Conservation (phyloP, 2,888 invertebrate species). For the Watsonalla cultraria region DNA sequence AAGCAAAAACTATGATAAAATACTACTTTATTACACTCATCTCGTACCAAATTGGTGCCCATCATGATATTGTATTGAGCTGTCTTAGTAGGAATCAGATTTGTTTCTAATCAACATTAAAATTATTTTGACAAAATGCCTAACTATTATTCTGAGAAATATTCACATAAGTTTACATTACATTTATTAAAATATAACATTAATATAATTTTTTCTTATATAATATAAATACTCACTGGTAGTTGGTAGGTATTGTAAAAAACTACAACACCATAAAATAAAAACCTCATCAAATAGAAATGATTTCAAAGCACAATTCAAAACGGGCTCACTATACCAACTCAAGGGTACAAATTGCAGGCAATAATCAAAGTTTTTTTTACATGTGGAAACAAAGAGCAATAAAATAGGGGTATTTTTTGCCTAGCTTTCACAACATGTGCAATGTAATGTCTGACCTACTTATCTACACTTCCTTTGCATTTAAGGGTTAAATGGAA, state of each 20-base stretch:
- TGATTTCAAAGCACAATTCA: conserved; percentile 33
- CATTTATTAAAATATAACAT: no score
- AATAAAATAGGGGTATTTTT: conserved; percentile 65
- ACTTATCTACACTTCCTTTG: conserved; percentile 74
- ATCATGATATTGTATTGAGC: neutral
- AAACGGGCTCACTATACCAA: conserved; percentile 27
- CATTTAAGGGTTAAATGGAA: conserved; percentile 69
- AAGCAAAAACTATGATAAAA: conserved; percentile 63
- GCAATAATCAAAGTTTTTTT: conserved; percentile 71
- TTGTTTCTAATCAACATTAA: no score
- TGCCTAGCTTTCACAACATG: conserved; percentile 74
- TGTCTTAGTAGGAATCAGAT: neutral
- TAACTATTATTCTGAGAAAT: no score
- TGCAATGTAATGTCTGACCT: conserved; percentile 74
- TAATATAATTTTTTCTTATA: no score
- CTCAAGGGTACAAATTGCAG: conserved; percentile 71
- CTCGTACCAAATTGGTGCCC: conserved; percentile 5
- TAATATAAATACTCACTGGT: no score
- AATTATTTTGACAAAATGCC: no score
- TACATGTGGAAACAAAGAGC: conserved; percentile 63
- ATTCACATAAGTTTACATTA: no score
- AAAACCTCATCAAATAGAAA: neutral
- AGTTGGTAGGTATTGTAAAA: no score
- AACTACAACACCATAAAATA: neutral
- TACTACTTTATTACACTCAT: conserved; percentile 41